Evolutionary conservation across 2,888 invertebrate species (phyloP), one percentile per base, ranked within the genome.

Genomic region (Prosopocoilus inquinatus): DNA sequence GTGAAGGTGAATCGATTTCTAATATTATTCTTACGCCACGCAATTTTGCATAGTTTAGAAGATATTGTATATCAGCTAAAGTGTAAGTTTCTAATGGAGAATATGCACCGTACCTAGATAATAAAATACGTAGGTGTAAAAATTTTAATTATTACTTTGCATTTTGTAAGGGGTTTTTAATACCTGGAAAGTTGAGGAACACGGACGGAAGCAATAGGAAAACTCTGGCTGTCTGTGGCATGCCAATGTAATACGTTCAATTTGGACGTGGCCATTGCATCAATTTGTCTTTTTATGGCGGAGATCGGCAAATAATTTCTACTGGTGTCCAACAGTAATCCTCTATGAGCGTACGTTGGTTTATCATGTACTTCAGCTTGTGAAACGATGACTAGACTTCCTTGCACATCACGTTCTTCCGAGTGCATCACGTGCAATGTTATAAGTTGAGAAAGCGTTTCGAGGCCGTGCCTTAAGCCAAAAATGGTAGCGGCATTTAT

Each of bases 181-280:
- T 78, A 90, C 84, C 82, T 84, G 1, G 89, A 84, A 78, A 93
- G 82, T 67, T 88, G 85, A 0, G 91, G 91, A 13, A 89, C 83
- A 38, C 86, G 80, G n/a, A 81, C 80, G 0, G 89, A 86, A 68
- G 90, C 88, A 68, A 94, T 80, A 0, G 96, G 96, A 76, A 96
- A 96, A 67, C 95, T 94, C 64, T 96, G 95, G 1, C 92, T 86
- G 75, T 96, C 96, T 0, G 91, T 90, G 0, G 87, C 87, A 71
- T 93, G 92, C 95, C 96, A 96, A 72, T 96, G 96, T 43, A 96
- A 84, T 0, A 94, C 90, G 72, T 96, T 96, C 80, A 96, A 78
- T 76, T 96, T 96, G 47, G 88, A 88, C 12, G 90, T 83, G 1
- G 90, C 88, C 90, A 96, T 92, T 1, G 86, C 94, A 66, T 94